Conservation (phyloP, 1,140 invertebrate species). For the Sitobion miscanthi region DNA sequence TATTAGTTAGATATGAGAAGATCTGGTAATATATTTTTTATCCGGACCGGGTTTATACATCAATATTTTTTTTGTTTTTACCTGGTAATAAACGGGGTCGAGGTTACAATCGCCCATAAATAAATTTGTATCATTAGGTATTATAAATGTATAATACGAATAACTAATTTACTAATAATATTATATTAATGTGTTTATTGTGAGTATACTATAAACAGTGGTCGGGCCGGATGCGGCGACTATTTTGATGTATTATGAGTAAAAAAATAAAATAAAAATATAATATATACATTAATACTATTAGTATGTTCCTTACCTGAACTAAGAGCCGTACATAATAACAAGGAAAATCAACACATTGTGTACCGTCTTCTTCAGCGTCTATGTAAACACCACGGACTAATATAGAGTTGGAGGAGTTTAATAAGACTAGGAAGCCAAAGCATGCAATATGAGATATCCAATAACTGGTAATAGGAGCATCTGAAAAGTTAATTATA, state of each 20-base stretch:
- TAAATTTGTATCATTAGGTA: no score
- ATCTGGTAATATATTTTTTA: no score
- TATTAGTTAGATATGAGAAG: no score
- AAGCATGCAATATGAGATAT: constrained; percentile 76
- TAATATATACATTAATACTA: not conserved
- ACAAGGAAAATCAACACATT: constrained; percentile 81
- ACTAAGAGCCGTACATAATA: constrained; percentile 81
- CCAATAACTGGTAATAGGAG: constrained; percentile 77
- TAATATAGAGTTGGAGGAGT: constrained; percentile 82
- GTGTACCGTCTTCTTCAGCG: constrained; percentile 77
- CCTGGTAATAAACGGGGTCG: no score
- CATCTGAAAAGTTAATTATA: constrained; percentile 65
- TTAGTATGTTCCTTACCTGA: constrained; percentile 64
- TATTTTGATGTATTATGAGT: not conserved
- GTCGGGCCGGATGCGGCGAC: no score
- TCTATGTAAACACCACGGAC: constrained; percentile 85
- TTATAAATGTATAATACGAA: no score
- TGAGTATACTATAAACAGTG: not conserved
- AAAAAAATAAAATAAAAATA: not conserved
- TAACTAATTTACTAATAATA: no score
- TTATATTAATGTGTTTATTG: not conserved
- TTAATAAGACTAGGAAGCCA: constrained; percentile 77
- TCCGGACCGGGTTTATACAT: no score
- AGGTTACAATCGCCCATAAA: no score
- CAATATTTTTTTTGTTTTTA: no score